Percentiles rank a stretch among this genome's conserved stretches.
phyloP scores from a whole-genome alignment of 2,888 invertebrate species.

The Caenorhabditis drosophilae region DNA sequence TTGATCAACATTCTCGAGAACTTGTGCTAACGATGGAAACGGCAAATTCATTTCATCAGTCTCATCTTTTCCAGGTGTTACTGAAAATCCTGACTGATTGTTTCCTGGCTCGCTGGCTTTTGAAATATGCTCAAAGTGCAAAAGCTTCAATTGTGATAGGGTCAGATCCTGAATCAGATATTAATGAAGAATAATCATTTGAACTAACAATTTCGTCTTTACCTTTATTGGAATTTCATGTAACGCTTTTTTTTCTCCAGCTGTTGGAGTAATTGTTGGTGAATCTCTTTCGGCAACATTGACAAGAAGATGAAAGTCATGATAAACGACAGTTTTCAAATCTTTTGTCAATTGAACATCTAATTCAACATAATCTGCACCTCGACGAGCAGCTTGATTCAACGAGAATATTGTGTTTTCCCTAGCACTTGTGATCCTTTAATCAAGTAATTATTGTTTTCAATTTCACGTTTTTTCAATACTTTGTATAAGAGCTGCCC shows the following conservation, averaged over 20 bases:
- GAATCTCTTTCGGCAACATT: slow-evolving; percentile 59
- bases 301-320: slow-evolving; percentile 93
- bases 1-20: slow-evolving; percentile 80
- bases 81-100: slow-evolving; percentile 21
- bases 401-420: slow-evolving; percentile 96
- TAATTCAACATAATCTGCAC: slow-evolving; percentile 97
- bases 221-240: slow-evolving; percentile 57
- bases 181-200: no score
- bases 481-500: slow-evolving; percentile 80
- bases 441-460: neutral
- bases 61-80: slow-evolving; percentile 43
- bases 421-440: slow-evolving; percentile 74
- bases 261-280: slow-evolving; percentile 18
- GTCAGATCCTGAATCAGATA: slow-evolving; percentile 51
- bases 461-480: slow-evolving; percentile 8
- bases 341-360: slow-evolving; percentile 98
- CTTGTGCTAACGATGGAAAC: slow-evolving; percentile 87
- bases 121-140: slow-evolving; percentile 75
- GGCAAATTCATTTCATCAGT: slow-evolving; percentile 73
- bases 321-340: slow-evolving; percentile 81
- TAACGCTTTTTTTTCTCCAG: slow-evolving; percentile 26
- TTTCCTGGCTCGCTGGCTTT: slow-evolving; percentile 85
- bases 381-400: slow-evolving; percentile 87
- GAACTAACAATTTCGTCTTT: no score
- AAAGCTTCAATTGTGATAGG: slow-evolving; percentile 46